These are phyloP conservation scores for Cassiopea xamachana DNA, from an alignment of 30 jellyfish, hydroid and myxozoan genomes.

Conservation along the genomic window DNA sequence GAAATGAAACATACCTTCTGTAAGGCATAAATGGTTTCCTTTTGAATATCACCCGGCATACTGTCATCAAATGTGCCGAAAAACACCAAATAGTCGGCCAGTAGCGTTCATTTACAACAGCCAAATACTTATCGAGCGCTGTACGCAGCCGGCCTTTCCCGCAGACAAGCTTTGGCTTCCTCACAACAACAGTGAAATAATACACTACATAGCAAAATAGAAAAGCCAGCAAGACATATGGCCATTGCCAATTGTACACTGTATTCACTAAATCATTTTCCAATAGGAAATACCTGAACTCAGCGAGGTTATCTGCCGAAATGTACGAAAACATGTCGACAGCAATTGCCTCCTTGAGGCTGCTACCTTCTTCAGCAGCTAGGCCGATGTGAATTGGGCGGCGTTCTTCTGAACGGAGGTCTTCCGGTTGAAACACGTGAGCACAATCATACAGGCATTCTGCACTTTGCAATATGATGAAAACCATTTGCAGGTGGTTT, in stretches of 20 bases:
- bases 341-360: not conserved
- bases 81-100: conserved; percentile 97
- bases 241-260: conserved; percentile 68
- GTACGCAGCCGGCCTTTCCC: conserved; percentile 60
- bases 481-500: no score
- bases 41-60: conserved; percentile 78
- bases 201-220: conserved; percentile 55
- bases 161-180: conserved; percentile 74
- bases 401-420: not conserved
- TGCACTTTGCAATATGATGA: not conserved
- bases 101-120: conserved; percentile 55
- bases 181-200: conserved; percentile 80
- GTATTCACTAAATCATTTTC: conserved; percentile 2
- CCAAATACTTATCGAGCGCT: conserved; percentile 39
- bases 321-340: not conserved
- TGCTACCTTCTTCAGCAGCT: not conserved
- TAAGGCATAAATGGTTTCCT: conserved; percentile 76
- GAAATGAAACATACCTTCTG: conserved; percentile 58
- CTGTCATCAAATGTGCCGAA: conserved; percentile 81
- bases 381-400: not conserved
- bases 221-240: conserved; percentile 40
- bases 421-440: not conserved
- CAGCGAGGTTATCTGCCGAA: not conserved
- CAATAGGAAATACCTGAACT: not conserved
- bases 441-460: not conserved